Percentiles rank a stretch among this genome's conserved stretches.
Conservation (phyloP, 2,888 invertebrate species). For the Diabrotica balteata region DNA sequence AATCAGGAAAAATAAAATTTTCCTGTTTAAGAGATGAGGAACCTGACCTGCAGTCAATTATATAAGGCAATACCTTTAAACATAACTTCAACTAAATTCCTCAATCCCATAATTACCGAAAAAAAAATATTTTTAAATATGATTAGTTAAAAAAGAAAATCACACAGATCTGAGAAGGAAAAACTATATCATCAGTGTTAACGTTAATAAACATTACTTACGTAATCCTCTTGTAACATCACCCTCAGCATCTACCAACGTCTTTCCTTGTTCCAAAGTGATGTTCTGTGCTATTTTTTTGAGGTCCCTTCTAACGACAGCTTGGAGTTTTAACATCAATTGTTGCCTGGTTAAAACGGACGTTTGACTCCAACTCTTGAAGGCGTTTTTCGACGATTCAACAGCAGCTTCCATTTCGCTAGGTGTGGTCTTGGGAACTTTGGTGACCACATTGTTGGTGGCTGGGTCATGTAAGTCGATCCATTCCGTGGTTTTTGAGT, state of each 20-base stretch:
- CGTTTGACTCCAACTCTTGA: constrained; percentile 85
- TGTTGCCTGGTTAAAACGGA: constrained; percentile 93
- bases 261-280: constrained; percentile 97
- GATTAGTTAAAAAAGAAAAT: too few species aligned
- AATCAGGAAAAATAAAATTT: too few species aligned
- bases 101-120: too few species aligned
- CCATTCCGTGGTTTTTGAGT: constrained; percentile 93
- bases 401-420: constrained; percentile 91
- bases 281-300: constrained; percentile 89
- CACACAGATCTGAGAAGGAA: too few species aligned
- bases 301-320: constrained; percentile 86
- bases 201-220: constrained; percentile 65
- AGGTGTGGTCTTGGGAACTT: constrained; percentile 88
- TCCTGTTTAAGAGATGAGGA: too few species aligned
- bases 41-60: too few species aligned
- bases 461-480: constrained; percentile 96
- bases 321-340: constrained; percentile 72
- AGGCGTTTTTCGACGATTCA: constrained; percentile 79
- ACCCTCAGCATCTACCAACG: constrained; percentile 95
- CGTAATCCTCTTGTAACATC: constrained; percentile 97
- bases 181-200: too few species aligned
- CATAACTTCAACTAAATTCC: too few species aligned
- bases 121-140: too few species aligned
- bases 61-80: too few species aligned
- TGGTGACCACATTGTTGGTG: constrained; percentile 82